A percentile compares a stretch with the other conserved stretches of the same genome.
These are phyloP conservation scores for Pseudomyrmex gracilis DNA, from an alignment of 1,140 invertebrate genomes.

Conservation along the genomic window DNA sequence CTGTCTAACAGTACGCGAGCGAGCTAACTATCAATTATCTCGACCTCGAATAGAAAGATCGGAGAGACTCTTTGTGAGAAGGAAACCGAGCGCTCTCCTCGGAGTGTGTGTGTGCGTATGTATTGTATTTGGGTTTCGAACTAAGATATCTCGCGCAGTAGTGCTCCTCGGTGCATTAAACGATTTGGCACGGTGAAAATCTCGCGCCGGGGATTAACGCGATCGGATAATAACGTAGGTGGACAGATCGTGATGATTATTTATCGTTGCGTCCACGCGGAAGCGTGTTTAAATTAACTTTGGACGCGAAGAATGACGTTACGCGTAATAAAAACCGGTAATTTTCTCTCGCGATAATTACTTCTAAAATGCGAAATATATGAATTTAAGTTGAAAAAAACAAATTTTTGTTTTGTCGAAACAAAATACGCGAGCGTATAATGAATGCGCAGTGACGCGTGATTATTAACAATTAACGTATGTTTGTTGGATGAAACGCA, in stretches of 20 bases:
- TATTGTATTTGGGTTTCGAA: background rate
- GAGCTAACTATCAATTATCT: slow-evolving; percentile 68
- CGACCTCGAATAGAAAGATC: slow-evolving; percentile 7
- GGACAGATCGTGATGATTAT: slow-evolving; percentile 49
- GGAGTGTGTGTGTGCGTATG: background rate
- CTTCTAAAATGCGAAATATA: background rate
- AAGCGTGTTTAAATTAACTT: background rate
- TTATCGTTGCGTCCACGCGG: slow-evolving; percentile 23
- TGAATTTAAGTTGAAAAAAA: background rate
- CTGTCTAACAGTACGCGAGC: slow-evolving; percentile 65
- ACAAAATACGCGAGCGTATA: background rate
- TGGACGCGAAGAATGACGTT: background rate
- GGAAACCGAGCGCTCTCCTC: background rate
- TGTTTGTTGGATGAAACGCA: too few relatives aligned
- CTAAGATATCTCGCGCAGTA: slow-evolving; percentile 14
- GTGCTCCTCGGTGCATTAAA: slow-evolving; percentile 35
- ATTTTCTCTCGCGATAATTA: background rate
- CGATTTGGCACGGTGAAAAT: slow-evolving; percentile 29
- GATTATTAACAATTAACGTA: background rate
- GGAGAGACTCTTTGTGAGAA: slow-evolving; percentile 16
- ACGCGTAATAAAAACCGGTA: background rate
- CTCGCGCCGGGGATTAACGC: slow-evolving; percentile 35
- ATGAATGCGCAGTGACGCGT: background rate
- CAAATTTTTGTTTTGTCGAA: too few relatives aligned
- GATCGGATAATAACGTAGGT: slow-evolving; percentile 40